Conservation (phyloP, 2,113 vertebrate species). For the Polypterus bichir region DNA sequence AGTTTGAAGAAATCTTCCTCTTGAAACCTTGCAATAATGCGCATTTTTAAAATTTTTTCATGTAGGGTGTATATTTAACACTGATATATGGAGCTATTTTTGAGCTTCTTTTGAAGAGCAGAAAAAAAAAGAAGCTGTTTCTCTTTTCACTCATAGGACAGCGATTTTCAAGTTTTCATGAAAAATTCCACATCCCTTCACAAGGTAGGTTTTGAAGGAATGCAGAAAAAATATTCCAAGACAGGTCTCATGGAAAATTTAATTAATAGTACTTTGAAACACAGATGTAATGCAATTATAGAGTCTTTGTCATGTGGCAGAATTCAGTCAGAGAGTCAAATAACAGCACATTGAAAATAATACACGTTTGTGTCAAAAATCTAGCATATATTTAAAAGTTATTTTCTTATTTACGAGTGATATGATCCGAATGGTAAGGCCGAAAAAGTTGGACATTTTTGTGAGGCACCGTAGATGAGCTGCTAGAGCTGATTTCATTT, state of each 20-base stretch:
- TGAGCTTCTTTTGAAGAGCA: slow-evolving; percentile 26
- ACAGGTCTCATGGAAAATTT: slow-evolving; percentile 42
- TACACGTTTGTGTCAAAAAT: slow-evolving; percentile 31
- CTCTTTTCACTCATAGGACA: slow-evolving; percentile 28
- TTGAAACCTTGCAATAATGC: slow-evolving; percentile 16
- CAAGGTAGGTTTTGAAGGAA: slow-evolving; percentile 34
- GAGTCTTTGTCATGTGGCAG: slow-evolving; percentile 63
- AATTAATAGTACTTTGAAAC: slow-evolving; percentile 53
- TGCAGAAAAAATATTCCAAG: slow-evolving; percentile 39
- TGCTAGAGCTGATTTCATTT: too few species aligned
- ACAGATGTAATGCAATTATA: slow-evolving; percentile 58
- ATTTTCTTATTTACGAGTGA: slow-evolving; percentile 12
- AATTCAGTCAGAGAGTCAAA: slow-evolving; percentile 50
- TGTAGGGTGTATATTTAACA: slow-evolving; percentile 37
- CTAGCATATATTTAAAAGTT: slow-evolving; percentile 38
- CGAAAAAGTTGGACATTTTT: too few species aligned
- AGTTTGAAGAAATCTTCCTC: slow-evolving; percentile 1
- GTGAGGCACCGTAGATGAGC: too few species aligned
- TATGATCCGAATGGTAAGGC: too few species aligned
- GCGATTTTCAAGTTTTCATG: slow-evolving; percentile 70
- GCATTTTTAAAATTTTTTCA: slow-evolving; percentile 31
- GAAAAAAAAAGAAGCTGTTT: slow-evolving; percentile 11
- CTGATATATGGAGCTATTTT: slow-evolving; percentile 33
- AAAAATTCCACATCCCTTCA: slow-evolving; percentile 77
- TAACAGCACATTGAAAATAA: slow-evolving; percentile 42